phyloP scores from a whole-genome alignment of 2,113 vertebrate genomes.

The Nothoprocta perdicaria region DNA sequence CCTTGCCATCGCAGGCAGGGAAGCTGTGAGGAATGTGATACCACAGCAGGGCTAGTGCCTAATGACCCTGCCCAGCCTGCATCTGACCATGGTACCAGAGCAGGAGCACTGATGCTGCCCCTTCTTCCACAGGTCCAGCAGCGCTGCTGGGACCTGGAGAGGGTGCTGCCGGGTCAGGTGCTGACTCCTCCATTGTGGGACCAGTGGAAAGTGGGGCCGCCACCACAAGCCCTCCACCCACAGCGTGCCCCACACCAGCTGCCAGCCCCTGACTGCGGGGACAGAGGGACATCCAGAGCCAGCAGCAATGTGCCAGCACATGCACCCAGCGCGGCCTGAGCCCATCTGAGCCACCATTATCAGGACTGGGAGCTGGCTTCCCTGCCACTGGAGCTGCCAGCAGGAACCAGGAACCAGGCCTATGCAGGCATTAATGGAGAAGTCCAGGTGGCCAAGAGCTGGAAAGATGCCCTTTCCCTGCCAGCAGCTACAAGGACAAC shows the following conservation, averaged over 20 bases:
- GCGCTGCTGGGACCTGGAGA: background rate
- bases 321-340: background rate
- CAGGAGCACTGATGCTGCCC: background rate
- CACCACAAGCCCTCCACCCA: background rate
- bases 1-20: background rate
- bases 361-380: background rate
- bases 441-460: no score
- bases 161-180: background rate
- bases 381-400: background rate
- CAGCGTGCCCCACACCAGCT: accelerated
- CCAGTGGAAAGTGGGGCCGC: accelerated
- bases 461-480: background rate
- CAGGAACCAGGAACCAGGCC: background rate
- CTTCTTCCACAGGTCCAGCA: conserved; percentile 3
- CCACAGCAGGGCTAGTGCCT: background rate
- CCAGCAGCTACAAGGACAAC: background rate
- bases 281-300: background rate
- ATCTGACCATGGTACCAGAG: background rate
- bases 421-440: background rate
- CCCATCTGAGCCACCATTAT: background rate
- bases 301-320: background rate
- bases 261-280: background rate
- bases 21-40: background rate
- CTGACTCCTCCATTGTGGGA: accelerated
- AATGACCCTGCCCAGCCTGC: background rate